Base-by-base conservation (phyloP, 37 sponge, comb jelly and placozoan genomes). In the Dysidea cf. avara region DNA sequence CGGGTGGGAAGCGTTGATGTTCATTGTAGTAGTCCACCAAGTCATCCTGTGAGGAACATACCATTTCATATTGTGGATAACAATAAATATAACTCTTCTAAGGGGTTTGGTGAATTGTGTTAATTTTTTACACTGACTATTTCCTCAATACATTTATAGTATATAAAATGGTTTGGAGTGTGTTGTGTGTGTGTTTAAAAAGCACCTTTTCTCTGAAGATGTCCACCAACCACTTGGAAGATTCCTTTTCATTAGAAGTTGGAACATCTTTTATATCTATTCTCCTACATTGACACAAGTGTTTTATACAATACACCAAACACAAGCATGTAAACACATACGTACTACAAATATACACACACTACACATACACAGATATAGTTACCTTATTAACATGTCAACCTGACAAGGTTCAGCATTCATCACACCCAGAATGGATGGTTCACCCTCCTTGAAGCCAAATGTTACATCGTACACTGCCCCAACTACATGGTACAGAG, bases 391-490 rank as follows among this genome's bases (percentile, higher is more conserved):
- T 22, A 39, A 30, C 30, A 89, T 22, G 68, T 89, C 90, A 53
- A 62, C 73, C 0, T 39, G 29, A 52, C 84, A 83, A 0, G 84
- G 56, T 37, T 78, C 68, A 22, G 74, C 73, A 61, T 89, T 83
- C 49, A 89, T 48, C 53, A 83, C 81, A 30, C 71, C 90, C 66
- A 73, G 43, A 5, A 89, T 40, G 20, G 80, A 47, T 20, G 90
- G 90, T 52, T 57, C 30, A 2, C 56, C 69, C 25, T 77, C 81
- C 32, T 58, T 29, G 30, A 62, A 89, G 36, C 84, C 69, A 57
- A 79, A 79, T 46, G 90, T 89, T 33, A 83, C 35, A 47, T 83
- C 84, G 39, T 89, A 89, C 11, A 89, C 53, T 24, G 81, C 80
- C 64, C 76, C 76, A 69, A 89, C 90, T 89, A 70, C 5, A 34